Base-by-base conservation (phyloP, 2,888 invertebrate species). In the Metopia argyrocephala region DNA sequence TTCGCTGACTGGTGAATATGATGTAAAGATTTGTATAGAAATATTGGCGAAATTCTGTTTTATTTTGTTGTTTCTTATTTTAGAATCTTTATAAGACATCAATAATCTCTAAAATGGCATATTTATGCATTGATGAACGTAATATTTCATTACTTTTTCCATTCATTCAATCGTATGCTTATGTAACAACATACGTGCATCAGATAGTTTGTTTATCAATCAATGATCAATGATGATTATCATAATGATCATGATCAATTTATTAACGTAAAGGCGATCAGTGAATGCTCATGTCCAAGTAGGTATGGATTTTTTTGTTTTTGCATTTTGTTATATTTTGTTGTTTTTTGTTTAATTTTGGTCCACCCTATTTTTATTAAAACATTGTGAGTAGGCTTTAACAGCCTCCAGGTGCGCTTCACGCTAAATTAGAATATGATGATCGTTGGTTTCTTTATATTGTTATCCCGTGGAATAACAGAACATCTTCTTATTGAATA, bases 361-460 rank as follows among this genome's bases (percentile, higher is more conserved):
- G 52, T 54, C 64, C 18, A 7, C 46, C 65, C 57, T 68, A 59
- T 65, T 46, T 70, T 56, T 68, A 25, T 73, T 73, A 28, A 78
- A 65, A 62, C 78, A 56, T 66, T 78, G n/a, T n/a, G 85, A 85
- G 85, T 85, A 85, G 87, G 86, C 85, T 84, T 79, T 84, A 86
- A 85, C 78, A 80, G 89, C 89, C 90, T 88, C 90, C 89, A 89
- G 89, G 89, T 90, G 90, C 88, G 89, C 89, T 89, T 89, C 89
- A 90, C 87, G 89, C 86, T 89, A 86, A 86, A 89, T 89, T 87
- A 88, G 87, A 89, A 88, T 88, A 85, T 83, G 82, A 71, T n/a
- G n/a, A 52, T 38, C 54, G 45, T 56, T 76, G 23, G 18, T 69
- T 69, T 48, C 45, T 46, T 62, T 61, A 70, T 78, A 66, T 65